Evolutionary conservation across 2,113 vertebrate genomes (phyloP), one percentile per base, ranked within the genome.

Genomic region (Scomber japonicus): DNA sequence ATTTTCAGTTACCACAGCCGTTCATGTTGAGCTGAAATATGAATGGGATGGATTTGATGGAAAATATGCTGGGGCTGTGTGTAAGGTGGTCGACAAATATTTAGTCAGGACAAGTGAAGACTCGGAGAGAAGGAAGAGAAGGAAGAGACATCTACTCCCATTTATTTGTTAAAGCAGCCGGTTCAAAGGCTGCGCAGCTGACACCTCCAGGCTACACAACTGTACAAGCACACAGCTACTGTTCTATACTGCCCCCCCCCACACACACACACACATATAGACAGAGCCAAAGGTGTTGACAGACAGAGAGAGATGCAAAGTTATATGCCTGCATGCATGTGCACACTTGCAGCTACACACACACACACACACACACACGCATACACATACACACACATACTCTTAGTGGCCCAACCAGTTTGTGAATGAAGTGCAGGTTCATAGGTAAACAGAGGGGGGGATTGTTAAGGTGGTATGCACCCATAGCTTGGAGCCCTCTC

Each of bases 381-480:
- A 65, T 24, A 67, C 13, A 45, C 44, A 59, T 49, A 74, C 40
- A 54, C 44, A 66, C 64, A 55, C 64, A 63, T 21, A 56, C 57
- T 12, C 53, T 1, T 1, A 63, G 55, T n/a, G 35, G 78, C 64
- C 17, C 1, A 2, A 77, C 81, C 71, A 64, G 70, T 84, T 83
- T 88, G 75, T 90, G 83, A 91, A 88, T 82, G 75, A 55, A 83
- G 89, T 88, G 89, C 88, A 93, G 89, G 88, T 91, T 92, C 86
- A 89, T 81, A 86, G 89, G 66, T 75, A 65, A 77, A 82, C 27
- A 71, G 45, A 40, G 21, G 45, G 40, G 21, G 17, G 24, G 54
- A 8, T 57, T 59, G 78, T 68, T 21, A 35, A 60, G 75, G 55
- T 11, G 88, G 80, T 70, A 84, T 83, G 80, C 11, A 54, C 80